Evolutionary conservation across 2,113 vertebrate species (phyloP).

Genomic region (Pithys albifrons): DNA sequence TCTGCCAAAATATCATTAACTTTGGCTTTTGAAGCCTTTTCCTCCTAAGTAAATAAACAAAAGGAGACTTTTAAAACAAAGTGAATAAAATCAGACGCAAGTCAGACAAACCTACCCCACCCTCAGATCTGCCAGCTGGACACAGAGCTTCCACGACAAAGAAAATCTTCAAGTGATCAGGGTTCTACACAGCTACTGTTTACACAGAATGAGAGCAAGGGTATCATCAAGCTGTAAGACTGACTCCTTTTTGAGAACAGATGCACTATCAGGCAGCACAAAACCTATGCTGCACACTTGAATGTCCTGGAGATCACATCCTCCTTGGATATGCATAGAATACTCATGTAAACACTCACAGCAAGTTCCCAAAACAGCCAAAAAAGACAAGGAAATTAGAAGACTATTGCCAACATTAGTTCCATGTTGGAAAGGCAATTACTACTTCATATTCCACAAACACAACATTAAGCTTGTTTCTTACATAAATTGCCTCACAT

Average conservation of each 20-base stretch:
- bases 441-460: background rate
- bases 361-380: background rate
- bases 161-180: background rate
- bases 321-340: background rate
- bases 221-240: background rate
- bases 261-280: background rate
- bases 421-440: background rate
- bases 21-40: constrained; percentile 93
- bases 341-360: background rate
- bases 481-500: background rate
- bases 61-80: background rate
- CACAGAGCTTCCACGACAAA: background rate
- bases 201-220: background rate
- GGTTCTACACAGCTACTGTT: background rate
- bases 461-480: background rate
- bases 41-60: constrained; percentile 80
- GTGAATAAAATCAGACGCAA: background rate
- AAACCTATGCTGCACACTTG: background rate
- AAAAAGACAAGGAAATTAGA: background rate
- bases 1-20: constrained; percentile 96
- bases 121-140: background rate
- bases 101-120: background rate
- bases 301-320: background rate
- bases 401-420: background rate
- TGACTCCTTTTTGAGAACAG: background rate